Evolutionary conservation across 2,888 invertebrate genomes (phyloP), one percentile per base, ranked within the genome.

Genomic region (Lacanobia oleracea): DNA sequence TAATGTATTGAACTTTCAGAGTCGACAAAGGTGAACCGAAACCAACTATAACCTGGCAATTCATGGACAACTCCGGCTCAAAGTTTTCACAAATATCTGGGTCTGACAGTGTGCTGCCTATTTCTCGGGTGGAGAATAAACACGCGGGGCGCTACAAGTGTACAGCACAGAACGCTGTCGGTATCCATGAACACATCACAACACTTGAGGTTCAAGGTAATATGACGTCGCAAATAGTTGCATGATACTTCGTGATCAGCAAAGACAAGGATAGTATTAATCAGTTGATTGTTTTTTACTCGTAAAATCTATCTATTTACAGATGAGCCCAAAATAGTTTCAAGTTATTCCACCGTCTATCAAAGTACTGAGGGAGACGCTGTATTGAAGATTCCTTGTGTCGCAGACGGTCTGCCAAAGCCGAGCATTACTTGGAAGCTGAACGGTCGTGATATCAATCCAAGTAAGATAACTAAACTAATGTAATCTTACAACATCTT

Each of bases 81-180:
- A 67, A 56, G 5, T 67, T 63, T 51, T 6, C 23, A 23, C 16
- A 6, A 14, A 12, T 75, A 10, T 0, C 37, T 10, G 53, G 43
- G 27, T 43, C 68, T 18, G 33, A 53, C 18, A 51, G 68, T 16
- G 53, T 23, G 0, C 21, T 70, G 7, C 8, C 12, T 10, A 54
- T 83, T 63, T 5, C 65, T 27, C 67, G 8, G 1, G 77, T 61
- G 7, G 62, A 67, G 14, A 33, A 48, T 1, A 27, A 23, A 9
- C 23, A 79, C 48, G 65, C 68, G 14, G 82, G 82, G 33, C 70
- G 48, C 18, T 82, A 82, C 56, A 83, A 83, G 37, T 82, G 82
- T 54, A 37, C 72, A 7, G 82, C 73, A 48, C 8, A 61, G 3
- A 82, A 82, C 48, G 27, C 5, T 40, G 23, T 68, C 1, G 83